Conservation (phyloP, 2,797 vertebrate species). For the Tolypeutes matacus region DNA sequence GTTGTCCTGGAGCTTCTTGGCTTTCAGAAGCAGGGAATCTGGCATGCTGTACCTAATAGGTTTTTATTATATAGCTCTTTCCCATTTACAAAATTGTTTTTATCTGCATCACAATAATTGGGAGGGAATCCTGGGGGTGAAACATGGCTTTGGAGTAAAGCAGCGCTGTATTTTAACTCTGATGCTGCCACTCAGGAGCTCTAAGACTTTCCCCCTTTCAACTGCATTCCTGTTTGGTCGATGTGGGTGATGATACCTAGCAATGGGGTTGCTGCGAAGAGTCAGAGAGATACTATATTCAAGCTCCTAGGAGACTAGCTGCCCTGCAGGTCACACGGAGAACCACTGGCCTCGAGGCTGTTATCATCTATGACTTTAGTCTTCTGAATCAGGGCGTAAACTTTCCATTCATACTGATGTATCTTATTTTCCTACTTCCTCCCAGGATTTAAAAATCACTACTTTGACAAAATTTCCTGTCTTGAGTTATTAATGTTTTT, state of each 20-base stretch:
- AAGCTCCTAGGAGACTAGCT: background rate
- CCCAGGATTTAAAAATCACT: constrained; percentile 1
- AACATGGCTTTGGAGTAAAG: background rate
- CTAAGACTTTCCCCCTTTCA: background rate
- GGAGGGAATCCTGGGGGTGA: background rate
- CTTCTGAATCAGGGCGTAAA: background rate
- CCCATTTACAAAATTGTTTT: background rate
- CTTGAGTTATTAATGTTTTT: constrained; percentile 14
- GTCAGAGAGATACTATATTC: background rate
- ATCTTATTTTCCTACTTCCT: background rate
- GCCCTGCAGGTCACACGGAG: background rate
- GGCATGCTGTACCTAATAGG: background rate
- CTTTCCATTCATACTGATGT: background rate
- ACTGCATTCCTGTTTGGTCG: background rate
- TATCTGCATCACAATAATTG: background rate
- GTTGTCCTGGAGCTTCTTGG: background rate
- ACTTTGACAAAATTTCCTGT: constrained; percentile 40
- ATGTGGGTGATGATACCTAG: background rate
- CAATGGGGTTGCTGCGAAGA: background rate
- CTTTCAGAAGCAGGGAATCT: background rate
- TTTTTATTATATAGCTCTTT: background rate
- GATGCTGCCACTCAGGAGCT: background rate
- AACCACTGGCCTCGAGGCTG: background rate
- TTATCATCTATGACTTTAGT: background rate
- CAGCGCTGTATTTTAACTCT: background rate